Conservation (phyloP, 2,113 vertebrate species). For the Aspidoscelis tigris region DNA sequence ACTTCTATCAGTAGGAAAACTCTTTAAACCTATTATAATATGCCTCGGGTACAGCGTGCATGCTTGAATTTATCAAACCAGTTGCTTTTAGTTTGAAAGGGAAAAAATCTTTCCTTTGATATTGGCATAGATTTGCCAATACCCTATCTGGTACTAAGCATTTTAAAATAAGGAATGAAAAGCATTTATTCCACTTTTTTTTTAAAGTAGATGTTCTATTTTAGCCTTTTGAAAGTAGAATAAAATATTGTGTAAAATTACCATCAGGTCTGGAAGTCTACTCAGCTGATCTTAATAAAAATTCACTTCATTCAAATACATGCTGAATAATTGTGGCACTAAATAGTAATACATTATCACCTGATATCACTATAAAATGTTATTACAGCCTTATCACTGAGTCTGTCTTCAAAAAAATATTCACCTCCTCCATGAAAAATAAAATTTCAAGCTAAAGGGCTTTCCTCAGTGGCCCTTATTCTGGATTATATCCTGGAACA, state of each 20-base stretch:
- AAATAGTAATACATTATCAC: constrained; percentile 25
- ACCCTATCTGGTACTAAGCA: background rate
- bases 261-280: constrained; percentile 31
- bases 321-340: constrained; percentile 28
- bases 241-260: background rate
- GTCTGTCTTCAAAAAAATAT: background rate
- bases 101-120: background rate
- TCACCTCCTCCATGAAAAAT: constrained; percentile 6
- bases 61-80: constrained; percentile 19
- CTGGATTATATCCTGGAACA: no score
- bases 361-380: constrained; percentile 5
- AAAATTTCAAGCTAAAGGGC: background rate
- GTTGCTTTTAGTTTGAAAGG: constrained; percentile 39
- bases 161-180: background rate
- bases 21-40: constrained; percentile 5
- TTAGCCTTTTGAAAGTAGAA: constrained; percentile 9
- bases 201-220: background rate
- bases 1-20: constrained; percentile 1
- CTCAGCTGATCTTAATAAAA: constrained; percentile 33
- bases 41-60: background rate
- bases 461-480: no score
- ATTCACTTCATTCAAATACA: constrained; percentile 22
- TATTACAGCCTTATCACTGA: constrained; percentile 12
- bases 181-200: background rate
- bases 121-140: constrained; percentile 18